Percentiles rank a stretch among this genome's conserved stretches.
Evolutionary conservation across 2,797 vertebrate species (phyloP).

Genomic region (Macropus fuliginosus): DNA sequence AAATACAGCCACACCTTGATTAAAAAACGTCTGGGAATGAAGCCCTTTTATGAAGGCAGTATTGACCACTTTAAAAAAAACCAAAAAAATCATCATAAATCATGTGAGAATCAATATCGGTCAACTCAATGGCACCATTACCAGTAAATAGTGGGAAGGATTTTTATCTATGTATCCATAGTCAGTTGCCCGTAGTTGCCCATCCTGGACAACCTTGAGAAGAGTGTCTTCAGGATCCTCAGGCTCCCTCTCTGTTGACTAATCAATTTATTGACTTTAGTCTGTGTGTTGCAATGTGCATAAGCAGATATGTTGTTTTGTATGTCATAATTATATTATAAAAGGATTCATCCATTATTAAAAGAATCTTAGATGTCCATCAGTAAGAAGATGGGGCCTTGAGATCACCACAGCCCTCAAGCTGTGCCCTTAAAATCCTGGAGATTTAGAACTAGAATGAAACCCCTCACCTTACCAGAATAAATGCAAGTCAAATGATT

Average conservation of each 20-base stretch:
- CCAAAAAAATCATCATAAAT: neutral
- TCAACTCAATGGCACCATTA: neutral
- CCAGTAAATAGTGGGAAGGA: neutral
- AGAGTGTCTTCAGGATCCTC: neutral
- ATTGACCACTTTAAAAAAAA: neutral
- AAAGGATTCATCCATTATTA: constrained; percentile 42
- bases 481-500: neutral
- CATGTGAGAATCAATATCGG: neutral
- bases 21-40: neutral
- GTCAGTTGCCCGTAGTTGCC: neutral
- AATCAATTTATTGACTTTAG: neutral
- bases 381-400: constrained; percentile 11
- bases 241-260: neutral
- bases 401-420: neutral
- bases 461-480: neutral
- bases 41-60: neutral
- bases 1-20: neutral
- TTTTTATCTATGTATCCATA: neutral
- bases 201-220: neutral
- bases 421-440: neutral
- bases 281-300: neutral
- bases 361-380: constrained; percentile 26
- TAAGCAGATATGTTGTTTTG: neutral
- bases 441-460: neutral
- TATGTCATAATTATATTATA: neutral